Evolutionary conservation across 2,888 invertebrate genomes (phyloP).

Genomic region (Pecten maximus): DNA sequence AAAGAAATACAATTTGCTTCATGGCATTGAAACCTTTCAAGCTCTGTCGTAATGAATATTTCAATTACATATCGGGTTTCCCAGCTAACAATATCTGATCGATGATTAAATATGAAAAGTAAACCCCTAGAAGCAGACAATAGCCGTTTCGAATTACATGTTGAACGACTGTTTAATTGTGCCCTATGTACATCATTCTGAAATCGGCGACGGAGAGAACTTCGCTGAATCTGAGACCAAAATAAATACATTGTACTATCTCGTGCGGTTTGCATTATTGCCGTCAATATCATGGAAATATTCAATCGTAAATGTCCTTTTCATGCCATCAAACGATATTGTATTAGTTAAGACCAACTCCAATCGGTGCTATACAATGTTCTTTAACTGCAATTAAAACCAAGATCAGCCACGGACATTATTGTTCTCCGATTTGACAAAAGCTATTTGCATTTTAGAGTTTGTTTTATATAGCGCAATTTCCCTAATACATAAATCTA

Average conservation of each 20-base stretch:
- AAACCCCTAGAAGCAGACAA: neutral
- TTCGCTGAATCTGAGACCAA: neutral
- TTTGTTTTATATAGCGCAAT: neutral
- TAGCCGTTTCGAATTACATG: neutral
- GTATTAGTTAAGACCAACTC: neutral
- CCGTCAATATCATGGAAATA: neutral
- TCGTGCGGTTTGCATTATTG: neutral
- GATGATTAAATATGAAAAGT: slow-evolving; percentile 29
- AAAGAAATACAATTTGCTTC: slow-evolving; percentile 35
- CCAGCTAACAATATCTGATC: slow-evolving; percentile 38
- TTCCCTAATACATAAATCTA: neutral
- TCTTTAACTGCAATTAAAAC: neutral
- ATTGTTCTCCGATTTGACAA: neutral
- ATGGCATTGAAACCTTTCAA: slow-evolving; percentile 36
- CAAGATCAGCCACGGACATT: neutral
- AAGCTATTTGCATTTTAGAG: neutral
- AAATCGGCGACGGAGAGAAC: neutral
- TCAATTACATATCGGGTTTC: slow-evolving; percentile 51
- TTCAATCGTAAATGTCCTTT: slow-evolving; percentile 25
- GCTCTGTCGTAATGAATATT: slow-evolving; percentile 48
- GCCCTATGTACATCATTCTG: neutral
- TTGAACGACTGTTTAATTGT: slow-evolving; percentile 26
- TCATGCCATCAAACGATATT: neutral
- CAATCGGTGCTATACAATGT: neutral
- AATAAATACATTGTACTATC: neutral